phyloP scores from a whole-genome alignment of 2,113 vertebrate genomes.

The Arizona elegans region DNA sequence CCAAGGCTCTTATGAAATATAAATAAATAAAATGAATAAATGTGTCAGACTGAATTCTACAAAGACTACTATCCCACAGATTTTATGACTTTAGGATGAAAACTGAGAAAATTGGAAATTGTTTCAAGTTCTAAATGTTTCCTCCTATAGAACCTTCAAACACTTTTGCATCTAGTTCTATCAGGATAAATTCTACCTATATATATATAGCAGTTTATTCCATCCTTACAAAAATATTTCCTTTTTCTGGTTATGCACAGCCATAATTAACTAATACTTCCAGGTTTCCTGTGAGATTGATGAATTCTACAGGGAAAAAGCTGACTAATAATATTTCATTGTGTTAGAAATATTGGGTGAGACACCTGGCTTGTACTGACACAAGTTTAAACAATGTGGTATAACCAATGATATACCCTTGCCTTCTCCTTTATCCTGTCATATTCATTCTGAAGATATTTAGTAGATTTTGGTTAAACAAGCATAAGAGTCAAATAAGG shows the following conservation, averaged over 20 bases:
- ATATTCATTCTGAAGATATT: conserved; percentile 34
- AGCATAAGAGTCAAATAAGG: background rate
- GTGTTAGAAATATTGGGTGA: conserved; percentile 13
- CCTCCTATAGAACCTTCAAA: background rate
- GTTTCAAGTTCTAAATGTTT: background rate
- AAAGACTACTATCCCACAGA: background rate
- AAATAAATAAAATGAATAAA: no score
- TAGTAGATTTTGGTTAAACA: conserved; percentile 35
- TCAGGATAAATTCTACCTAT: background rate
- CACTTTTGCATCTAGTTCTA: background rate
- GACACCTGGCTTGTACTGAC: background rate
- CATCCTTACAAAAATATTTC: background rate
- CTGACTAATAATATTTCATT: background rate
- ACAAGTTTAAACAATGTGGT: background rate
- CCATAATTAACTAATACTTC: background rate
- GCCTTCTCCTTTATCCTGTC: conserved; percentile 15
- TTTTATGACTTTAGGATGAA: background rate
- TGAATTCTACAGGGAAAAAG: background rate
- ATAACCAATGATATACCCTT: conserved; percentile 31
- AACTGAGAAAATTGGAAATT: background rate
- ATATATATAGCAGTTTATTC: background rate
- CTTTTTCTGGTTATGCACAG: background rate
- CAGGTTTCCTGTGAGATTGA: background rate
- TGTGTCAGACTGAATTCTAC: background rate
- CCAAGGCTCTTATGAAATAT: no score